These are phyloP conservation scores for Cylloceria caligata DNA, from an alignment of 2,888 invertebrate genomes.

Conservation along the genomic window DNA sequence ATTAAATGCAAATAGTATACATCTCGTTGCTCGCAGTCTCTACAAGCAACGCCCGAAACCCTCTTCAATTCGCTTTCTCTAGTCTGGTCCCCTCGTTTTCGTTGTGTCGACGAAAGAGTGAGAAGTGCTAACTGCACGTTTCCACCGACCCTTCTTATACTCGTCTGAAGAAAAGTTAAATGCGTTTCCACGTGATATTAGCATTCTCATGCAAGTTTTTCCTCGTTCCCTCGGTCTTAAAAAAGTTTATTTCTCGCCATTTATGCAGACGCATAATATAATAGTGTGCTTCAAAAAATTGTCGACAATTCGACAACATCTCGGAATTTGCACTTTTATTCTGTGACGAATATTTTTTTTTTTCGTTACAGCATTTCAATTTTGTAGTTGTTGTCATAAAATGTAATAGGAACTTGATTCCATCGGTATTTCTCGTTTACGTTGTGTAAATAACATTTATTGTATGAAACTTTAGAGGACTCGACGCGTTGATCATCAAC, in stretches of 20 bases:
- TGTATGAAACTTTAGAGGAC: too few relatives aligned
- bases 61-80: slow-evolving; percentile 29
- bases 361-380: too few relatives aligned
- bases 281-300: too few relatives aligned
- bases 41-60: background rate
- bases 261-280: background rate
- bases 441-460: too few relatives aligned
- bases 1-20: slow-evolving; percentile 28
- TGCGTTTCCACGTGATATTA: slow-evolving; percentile 10
- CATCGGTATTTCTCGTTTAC: too few relatives aligned
- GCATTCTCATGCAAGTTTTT: slow-evolving; percentile 3
- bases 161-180: slow-evolving; percentile 23
- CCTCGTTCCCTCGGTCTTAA: background rate
- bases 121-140: slow-evolving; percentile 8
- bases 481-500: too few relatives aligned
- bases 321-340: too few relatives aligned
- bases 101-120: background rate
- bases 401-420: too few relatives aligned
- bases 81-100: slow-evolving; percentile 27
- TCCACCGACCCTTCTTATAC: background rate
- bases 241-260: slow-evolving; percentile 27
- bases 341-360: too few relatives aligned
- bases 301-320: too few relatives aligned
- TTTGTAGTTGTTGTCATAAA: too few relatives aligned
- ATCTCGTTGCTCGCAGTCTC: background rate